Base-by-base conservation (phyloP, 2,797 vertebrate genomes). In the Rhodeus uyekii region DNA sequence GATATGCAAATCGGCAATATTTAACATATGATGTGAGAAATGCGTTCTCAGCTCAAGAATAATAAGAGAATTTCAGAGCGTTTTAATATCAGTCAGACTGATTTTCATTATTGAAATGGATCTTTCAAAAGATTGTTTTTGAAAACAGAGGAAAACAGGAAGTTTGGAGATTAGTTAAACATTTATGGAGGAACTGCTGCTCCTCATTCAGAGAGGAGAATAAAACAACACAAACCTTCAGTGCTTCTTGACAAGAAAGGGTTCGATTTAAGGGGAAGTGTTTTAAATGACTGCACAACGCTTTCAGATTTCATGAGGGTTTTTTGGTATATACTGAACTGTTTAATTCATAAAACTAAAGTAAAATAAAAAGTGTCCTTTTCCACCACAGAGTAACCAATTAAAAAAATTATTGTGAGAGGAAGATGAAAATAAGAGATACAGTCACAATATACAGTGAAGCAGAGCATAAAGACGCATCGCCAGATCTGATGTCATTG, bases 41-140 rank as follows among this genome's bases (percentile, higher is more conserved):
- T 77, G 63, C 39, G 24, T 53, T 67, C 73, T 74, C 50, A 53
- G 46, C 55, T 72, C 39, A 10, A 71, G 65, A 63, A 76, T 76
- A 76, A 80, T 75, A 53, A 69, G 58, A 76, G 60, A 36, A 24
- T 64, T 29, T 65, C 27, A 53, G 32, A 71, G 55, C 48, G 36
- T 38, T 79, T 80, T 65, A 73, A 83, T 83, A 83, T 75, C 27
- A 55, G 36, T 19, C 60, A 36, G 48, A 63, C 34, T 82, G 55
- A 39, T 81, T 61, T 83, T 74, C 74, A 77, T 85, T 68, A 80
- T 48, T 60, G 68, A 58, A 60, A 24, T n/a, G 60, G 73, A 77
- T 50, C 32, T 83, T 84, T 80, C 64, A 76, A 53, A 74, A 67
- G 76, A 84, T 77, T 80, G 78, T 44, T 82, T 81, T 78, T 69